Evolutionary conservation across 2,888 invertebrate species (phyloP).

Genomic region (Pandemis heparana): DNA sequence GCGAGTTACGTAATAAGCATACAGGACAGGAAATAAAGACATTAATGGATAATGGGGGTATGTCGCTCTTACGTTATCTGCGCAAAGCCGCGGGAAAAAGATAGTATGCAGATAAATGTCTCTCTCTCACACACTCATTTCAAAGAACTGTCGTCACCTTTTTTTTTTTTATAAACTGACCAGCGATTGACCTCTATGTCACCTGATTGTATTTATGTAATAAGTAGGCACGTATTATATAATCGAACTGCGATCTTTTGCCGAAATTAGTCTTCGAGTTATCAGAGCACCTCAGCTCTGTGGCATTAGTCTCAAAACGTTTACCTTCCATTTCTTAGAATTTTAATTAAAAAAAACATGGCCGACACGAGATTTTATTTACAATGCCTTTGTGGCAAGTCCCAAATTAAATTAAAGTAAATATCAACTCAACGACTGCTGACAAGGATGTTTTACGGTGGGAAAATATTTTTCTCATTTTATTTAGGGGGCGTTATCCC

Average conservation of each 20-base stretch:
- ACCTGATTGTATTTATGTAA: no score
- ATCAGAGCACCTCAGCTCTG: neutral
- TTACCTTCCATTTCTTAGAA: conserved; percentile 5
- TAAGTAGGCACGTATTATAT: neutral
- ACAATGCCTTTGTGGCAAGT: conserved; percentile 23
- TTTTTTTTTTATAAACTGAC: no score
- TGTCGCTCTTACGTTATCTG: no score
- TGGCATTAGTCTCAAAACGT: conserved; percentile 10
- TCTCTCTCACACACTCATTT: no score
- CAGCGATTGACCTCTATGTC: no score
- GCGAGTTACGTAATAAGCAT: no score
- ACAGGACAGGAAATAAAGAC: no score
- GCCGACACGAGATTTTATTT: conserved; percentile 9
- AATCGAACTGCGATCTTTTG: neutral
- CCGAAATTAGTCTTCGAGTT: neutral
- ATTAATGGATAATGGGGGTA: no score
- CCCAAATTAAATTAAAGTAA: conserved; percentile 39
- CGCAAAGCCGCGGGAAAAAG: no score
- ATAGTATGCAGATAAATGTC: no score
- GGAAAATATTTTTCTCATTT: conserved; percentile 1
- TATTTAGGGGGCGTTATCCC: neutral
- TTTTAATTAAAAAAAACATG: conserved; percentile 28
- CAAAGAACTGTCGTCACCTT: no score
- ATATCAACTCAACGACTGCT: conserved; percentile 25
- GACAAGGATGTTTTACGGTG: conserved; percentile 26